Base-by-base conservation (phyloP, 1,140 invertebrate genomes). In the Eciton burchellii region DNA sequence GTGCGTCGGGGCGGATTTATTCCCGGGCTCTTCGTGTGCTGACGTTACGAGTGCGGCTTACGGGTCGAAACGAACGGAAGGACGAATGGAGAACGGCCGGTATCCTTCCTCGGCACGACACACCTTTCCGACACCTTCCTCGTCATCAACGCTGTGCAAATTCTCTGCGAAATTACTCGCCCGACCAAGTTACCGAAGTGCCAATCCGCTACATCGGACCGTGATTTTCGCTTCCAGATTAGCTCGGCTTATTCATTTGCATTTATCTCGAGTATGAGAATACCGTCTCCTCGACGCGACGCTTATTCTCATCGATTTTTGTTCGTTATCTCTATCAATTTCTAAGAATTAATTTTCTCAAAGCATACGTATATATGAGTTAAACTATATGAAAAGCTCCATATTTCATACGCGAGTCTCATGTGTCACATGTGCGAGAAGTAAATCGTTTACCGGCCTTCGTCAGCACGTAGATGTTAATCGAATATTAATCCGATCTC, bases 81-180 rank as follows among this genome's bases (percentile, higher is more conserved):
- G 54, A 41, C 29, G 11, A 9, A 35, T 35, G 35, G 6, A 35
- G 35, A 35, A 35, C 35, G 6, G 35, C 35, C 35, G 19, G 8
- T 70, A 70, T 70, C 41, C 63, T 45, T 16, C 12, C 16, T 24
- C 24, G 35, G 1, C 49, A 14, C 16, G 21, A 21, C 26, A 21
- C 11, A 16, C 21, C 41, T 70, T 43, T 65, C 14, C 66, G 29
- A 57, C 41, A 57, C 1, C 24, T 12, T 68, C 35, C 41, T 29
- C 74, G 65, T 73, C 77, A 43, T 60, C 54, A 70, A 57, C 68
- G 35, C 41, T 43, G 43, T 43, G 12, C 47, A 54, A 68, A 81
- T 73, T 81, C 73, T 81, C 77, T 43, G 68, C 35, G 41, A 52
- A 81, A 81, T 81, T 81, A 81, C 19, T n/a, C n/a, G 24, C 9